These are phyloP conservation scores for Drosophila parthenogenetica DNA, from an alignment of 2,888 invertebrate genomes.

Conservation along the genomic window DNA sequence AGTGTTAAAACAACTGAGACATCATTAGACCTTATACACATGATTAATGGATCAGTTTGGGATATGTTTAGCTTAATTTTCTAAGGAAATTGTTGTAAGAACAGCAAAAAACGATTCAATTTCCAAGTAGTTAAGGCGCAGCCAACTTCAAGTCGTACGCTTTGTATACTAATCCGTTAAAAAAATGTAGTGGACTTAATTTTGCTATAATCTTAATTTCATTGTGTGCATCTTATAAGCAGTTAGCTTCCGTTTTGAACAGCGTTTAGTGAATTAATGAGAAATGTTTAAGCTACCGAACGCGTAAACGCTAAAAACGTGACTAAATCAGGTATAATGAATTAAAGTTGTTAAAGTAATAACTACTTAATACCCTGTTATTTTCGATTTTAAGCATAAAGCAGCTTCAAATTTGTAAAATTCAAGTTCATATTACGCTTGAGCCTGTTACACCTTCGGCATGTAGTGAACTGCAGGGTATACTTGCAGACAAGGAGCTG, in stretches of 20 bases:
- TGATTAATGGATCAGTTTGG: conserved; percentile 32
- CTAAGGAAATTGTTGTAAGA: background rate
- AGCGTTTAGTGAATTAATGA: conserved; percentile 59
- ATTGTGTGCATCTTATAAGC: background rate
- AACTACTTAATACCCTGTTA: conserved; percentile 20
- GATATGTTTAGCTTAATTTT: too few species aligned
- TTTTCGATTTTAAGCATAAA: too few species aligned
- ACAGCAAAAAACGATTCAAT: background rate
- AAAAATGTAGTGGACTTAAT: background rate
- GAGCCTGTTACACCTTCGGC: too few species aligned
- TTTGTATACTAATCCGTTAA: background rate
- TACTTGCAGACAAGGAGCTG: conserved; percentile 14
- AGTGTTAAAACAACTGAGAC: conserved; percentile 7
- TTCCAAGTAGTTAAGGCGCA: too few species aligned
- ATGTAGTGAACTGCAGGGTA: conserved; percentile 11
- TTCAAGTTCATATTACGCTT: too few species aligned
- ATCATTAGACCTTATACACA: conserved; percentile 33
- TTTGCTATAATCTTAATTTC: background rate
- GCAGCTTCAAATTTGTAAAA: too few species aligned
- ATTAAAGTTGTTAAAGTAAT: background rate
- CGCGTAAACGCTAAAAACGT: conserved; percentile 6
- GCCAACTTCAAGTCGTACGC: too few species aligned
- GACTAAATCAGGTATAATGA: background rate
- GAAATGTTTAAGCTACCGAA: conserved; percentile 31
- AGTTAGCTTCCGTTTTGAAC: conserved; percentile 52